Base-by-base conservation (phyloP, 2,888 invertebrate species). In the Chaitophorus viminalis region DNA sequence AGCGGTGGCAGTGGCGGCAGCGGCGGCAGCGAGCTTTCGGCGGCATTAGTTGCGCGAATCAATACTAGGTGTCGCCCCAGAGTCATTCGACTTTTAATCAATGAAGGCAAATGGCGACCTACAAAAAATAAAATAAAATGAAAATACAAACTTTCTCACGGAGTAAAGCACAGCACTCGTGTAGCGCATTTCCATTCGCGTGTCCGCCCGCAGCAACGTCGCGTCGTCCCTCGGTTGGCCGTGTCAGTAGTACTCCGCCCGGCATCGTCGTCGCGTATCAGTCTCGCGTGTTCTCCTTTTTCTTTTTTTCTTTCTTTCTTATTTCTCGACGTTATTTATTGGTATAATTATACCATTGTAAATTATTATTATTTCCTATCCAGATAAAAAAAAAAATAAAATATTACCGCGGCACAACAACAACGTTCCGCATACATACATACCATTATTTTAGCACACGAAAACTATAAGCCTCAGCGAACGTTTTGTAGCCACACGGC, bases 91-190 rank as follows among this genome's bases (percentile, higher is more conserved):
- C 74, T 87, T 87, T 87, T 87, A 87, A 87, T 87, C 87, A 87
- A 87, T 87, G 87, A 60, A 81, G 74, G 87, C 81, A 29, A 87
- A 87, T 65, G 87, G 87, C 87, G 87, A 87, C 87, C 87, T 39
- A 87, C 72, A 79, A 81, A 74, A 81, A 75, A 84, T 39, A 29
- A n/a, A 75, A 65, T 17, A 68, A 78, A 18, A 54, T n/a, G 14
- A 86, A 86, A 78, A 76, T 31, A 31, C 21, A 46, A 82, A 81
- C 39, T 39, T 72, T 82, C 72, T 54, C 31, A 8, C 60, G 75
- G 39, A 36, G 36, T 76, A 84, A 68, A 84, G 46, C 65, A 76
- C 76, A 68, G 29, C 68, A 46, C 46, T 65, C 76, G 33, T 46
- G 33, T 46, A 33, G 68, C 25, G 76, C 65, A 39, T 83, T 74